Conservation (phyloP, 2,113 vertebrate genomes). For the Chrysemys picta region DNA sequence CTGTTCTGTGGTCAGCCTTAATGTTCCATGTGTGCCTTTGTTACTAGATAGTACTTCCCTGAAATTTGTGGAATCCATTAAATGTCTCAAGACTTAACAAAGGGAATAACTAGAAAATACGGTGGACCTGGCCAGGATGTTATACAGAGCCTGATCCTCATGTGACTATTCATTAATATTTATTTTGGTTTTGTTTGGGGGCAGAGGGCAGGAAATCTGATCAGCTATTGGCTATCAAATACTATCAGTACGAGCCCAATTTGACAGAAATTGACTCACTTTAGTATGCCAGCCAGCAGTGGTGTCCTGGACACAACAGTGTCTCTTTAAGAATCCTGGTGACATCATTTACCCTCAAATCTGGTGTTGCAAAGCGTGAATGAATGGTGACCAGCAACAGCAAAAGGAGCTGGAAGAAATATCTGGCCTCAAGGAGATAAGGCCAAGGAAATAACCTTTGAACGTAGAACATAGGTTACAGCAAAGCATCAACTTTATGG, state of each 20-base stretch:
- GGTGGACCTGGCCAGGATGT: fast-evolving
- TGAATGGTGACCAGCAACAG: neutral
- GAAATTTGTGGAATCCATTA: neutral
- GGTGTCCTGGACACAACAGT: neutral
- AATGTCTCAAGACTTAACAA: neutral
- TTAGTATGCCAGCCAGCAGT: fast-evolving
- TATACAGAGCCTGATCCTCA: neutral
- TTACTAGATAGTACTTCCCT: neutral
- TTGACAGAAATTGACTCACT: neutral
- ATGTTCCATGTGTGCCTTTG: neutral
- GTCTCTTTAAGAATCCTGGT: neutral
- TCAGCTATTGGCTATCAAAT: neutral
- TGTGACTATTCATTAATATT: neutral
- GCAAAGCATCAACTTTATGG: neutral
- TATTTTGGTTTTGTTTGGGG: neutral
- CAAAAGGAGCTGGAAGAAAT: neutral
- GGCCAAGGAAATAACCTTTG: neutral
- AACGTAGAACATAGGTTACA: neutral
- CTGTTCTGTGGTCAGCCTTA: neutral
- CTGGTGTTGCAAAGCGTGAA: neutral
- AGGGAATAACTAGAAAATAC: fast-evolving
- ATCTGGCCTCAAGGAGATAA: fast-evolving
- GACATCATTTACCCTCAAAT: neutral
- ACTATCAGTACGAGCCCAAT: neutral
- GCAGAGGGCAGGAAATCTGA: neutral